Base-by-base conservation (phyloP, 1,140 invertebrate species). In the Protaetia brevitarsis region DNA sequence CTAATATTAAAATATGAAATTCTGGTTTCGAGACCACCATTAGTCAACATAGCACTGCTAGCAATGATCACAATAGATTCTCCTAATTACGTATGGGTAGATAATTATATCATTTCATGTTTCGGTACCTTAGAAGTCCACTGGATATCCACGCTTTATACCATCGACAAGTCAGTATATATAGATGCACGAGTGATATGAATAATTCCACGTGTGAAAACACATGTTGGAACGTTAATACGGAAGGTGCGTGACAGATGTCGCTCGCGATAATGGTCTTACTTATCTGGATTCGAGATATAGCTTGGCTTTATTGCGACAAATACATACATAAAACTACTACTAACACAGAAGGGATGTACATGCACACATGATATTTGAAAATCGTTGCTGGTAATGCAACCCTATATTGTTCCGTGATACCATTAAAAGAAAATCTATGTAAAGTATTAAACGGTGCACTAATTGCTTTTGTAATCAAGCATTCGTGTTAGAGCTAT, bases 181-280 rank as follows among this genome's bases (percentile, higher is more conserved):
- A n/a, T n/a, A 69, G 64, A 69, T 63, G 45, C 57, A 23, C 57
- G 13, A n/a, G 26, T 63, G 61, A 28, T 34, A 69, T 66, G 65
- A 69, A 69, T 69, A 69, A 67, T 69, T 67, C 51, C 61, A 67
- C 68, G 68, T 69, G 68, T 69, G 68, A 69, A 69, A 69, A 69
- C 68, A 69, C 68, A 67, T 69, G 68, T 67, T 69, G 68, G 60
- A 34, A 27, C 68, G 41, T 66, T 69, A 69, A 67, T 69, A 64
- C 56, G 31, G 19, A 56, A 41, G 45, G 61, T 69, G 68, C 68
- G 68, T 69, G 68, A 69, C 57, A 67, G 68, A 69, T 69, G 57
- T 29, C 57, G 66, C 60, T 30, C 5, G 36, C 45, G 68, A 69
- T 69, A 69, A 56, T 45, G 61, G 65, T 56, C 45, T 51, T 51